Base-by-base conservation (phyloP, 2,888 invertebrate genomes). In the Heliconius aoede region DNA sequence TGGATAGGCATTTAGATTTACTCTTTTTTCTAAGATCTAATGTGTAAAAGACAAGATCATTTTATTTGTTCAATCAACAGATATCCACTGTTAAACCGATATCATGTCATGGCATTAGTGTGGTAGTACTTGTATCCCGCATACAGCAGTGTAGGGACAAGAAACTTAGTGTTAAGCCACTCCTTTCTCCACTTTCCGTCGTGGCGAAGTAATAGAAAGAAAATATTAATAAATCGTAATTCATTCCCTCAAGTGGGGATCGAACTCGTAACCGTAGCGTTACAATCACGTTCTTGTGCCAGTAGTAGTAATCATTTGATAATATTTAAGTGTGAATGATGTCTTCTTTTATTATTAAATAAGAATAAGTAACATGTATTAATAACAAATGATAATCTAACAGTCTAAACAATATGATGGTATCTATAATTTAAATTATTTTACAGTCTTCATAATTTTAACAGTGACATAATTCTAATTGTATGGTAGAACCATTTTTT, bases 271-370 rank as follows among this genome's bases (percentile, higher is more conserved):
- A 18, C 46, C 1, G 2, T 21, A 1, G 46, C 7, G 18, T 46
- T 46, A 21, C 7, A 46, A 18, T 2, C 18, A 46, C 46, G 8
- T 1, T 21, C 46, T 46, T 7, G 0, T 46, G 18, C 18, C 46
- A 7, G 7, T 21, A 46, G 21, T 46, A 46, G 46, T 46, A 46
- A 21, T 46, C 46, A 58, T 58, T 36, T 51, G 78, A 80, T 72
- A 82, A 83, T 79, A 86, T 87, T 73, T 81, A 81, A 79, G 84
- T 80, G 71, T 46, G 72, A 62, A 73, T 30, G 36, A 73, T 73
- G 72, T 73, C 72, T 73, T 73, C n/a, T 73, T 40, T 73, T 73
- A 61, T 73, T 73, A 58, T 62, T 72, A 72, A 36, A 58, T 58
- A 58, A 60, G 40, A 61, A 72, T 69, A 55, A 69, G 69, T 55